A percentile compares a stretch with the other conserved stretches of the same genome.
These are phyloP conservation scores for Diprion similis DNA, from an alignment of 1,140 invertebrate species.

Conservation along the genomic window DNA sequence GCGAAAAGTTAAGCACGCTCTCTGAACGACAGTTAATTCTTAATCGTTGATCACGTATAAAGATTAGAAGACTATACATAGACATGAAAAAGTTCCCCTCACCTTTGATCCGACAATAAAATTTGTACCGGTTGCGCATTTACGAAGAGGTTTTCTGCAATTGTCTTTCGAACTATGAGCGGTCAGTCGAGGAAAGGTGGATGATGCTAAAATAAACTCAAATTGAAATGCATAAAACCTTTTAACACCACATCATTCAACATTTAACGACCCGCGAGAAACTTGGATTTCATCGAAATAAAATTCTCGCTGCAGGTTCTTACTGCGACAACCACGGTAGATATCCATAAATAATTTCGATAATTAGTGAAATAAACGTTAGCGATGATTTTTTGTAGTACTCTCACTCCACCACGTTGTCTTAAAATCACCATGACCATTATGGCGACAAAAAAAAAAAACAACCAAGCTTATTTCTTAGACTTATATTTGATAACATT, in stretches of 20 bases:
- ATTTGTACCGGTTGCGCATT: background rate
- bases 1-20: too few species aligned
- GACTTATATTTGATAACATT: too few species aligned
- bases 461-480: too few species aligned
- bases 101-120: background rate
- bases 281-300: background rate
- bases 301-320: background rate
- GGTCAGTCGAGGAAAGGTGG: background rate
- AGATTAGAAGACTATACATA: too few species aligned
- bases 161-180: background rate
- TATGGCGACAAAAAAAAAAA: too few species aligned
- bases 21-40: too few species aligned
- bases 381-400: too few species aligned
- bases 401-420: too few species aligned
- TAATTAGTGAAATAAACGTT: background rate
- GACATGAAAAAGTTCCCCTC: background rate
- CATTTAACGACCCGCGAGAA: background rate
- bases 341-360: constrained; percentile 3
- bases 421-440: too few species aligned
- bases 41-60: too few species aligned
- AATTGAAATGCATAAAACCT: constrained; percentile 8
- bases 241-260: constrained; percentile 1
- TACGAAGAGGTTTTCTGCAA: background rate
- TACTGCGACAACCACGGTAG: background rate
- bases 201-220: background rate